Evolutionary conservation across 2,888 invertebrate genomes (phyloP).

Genomic region (Elmis aenea): DNA sequence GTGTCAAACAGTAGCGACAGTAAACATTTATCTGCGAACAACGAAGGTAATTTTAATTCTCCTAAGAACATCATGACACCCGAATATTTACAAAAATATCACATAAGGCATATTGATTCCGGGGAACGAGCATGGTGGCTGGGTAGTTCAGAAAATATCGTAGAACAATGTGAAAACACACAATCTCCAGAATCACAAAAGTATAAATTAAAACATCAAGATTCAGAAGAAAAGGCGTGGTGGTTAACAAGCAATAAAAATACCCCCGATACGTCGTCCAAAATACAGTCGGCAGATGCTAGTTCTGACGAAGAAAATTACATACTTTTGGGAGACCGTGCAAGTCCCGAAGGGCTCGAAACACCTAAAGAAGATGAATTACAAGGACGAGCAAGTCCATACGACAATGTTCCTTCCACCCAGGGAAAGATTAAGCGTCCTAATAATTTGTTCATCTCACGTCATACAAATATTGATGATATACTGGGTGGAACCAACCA

Average conservation of each 20-base stretch:
- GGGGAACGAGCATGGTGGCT: conserved; percentile 68
- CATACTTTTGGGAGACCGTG: conserved; percentile 65
- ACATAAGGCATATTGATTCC: conserved; percentile 61
- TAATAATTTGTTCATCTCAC: conserved; percentile 68
- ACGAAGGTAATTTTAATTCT: conserved; percentile 28
- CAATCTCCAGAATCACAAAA: conserved; percentile 19
- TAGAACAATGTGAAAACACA: conserved; percentile 17
- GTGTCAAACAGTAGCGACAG: conserved; percentile 25
- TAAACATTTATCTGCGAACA: conserved; percentile 10
- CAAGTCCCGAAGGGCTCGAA: conserved; percentile 75
- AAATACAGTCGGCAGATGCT: no score
- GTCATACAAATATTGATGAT: conserved; percentile 85
- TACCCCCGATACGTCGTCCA: conserved; percentile 30
- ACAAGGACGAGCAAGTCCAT: conserved; percentile 60
- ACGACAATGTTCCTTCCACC: conserved; percentile 58
- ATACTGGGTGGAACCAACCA: conserved; percentile 64
- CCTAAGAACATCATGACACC: conserved; percentile 44
- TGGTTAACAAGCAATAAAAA: conserved; percentile 49
- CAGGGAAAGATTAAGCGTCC: conserved; percentile 29
- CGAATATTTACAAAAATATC: conserved; percentile 52
- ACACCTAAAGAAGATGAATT: conserved; percentile 42
- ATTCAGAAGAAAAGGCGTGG: conserved; percentile 52
- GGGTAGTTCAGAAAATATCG: conserved; percentile 45
- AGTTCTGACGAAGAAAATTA: conserved; percentile 50
- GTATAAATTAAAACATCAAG: conserved; percentile 46